Base-by-base conservation (phyloP, 1,140 invertebrate genomes). In the Drosophila ohnishii region DNA sequence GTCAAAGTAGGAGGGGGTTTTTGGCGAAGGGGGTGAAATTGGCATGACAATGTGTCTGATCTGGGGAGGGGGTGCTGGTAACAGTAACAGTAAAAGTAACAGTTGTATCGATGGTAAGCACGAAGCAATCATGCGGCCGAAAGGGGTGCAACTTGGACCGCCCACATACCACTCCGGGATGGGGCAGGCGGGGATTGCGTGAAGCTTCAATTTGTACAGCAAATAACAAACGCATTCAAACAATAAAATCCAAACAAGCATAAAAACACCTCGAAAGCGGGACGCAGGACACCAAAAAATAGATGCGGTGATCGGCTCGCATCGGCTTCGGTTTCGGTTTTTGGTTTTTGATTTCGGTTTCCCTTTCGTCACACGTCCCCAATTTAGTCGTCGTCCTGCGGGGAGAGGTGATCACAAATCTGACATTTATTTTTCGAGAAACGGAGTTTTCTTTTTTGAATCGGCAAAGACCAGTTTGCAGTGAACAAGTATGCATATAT, bases 201-300 rank as follows among this genome's bases (percentile, higher is more conserved):
- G 53, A 71, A 71, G 67, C 67, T 71, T 71, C 42, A 40, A 71
- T 71, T 80, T 80, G 28, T 83, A 80, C 84, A 88, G 84, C 83
- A 80, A 84, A 62, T 76, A 75, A 75, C 65, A 78, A 86, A 86
- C 60, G 74, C 64, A 69, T 78, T 78, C 25, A 59, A 79, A 82
- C 70, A 50, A 77, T 77, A 59, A 60, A 88, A 88, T 83, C 77
- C 63, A 84, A 87, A 87, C 84, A 88, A 87, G 84, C 84, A 88
- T 87, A 87, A 28, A 28, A 87, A 70, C 78, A 85, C 82, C 16
- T 71, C 65, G 70, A 78, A 55, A 56, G 59, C 55, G 35, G 47
- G 75, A 48, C 61, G 42, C 60, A 35, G 50, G 42, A 45, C 25
- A 28, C 45, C 60, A 6, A 16, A 59, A 61, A 50, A 10, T 28